Evolutionary conservation across 2,797 vertebrate genomes (phyloP).

Genomic region (Iguana delicatissima): DNA sequence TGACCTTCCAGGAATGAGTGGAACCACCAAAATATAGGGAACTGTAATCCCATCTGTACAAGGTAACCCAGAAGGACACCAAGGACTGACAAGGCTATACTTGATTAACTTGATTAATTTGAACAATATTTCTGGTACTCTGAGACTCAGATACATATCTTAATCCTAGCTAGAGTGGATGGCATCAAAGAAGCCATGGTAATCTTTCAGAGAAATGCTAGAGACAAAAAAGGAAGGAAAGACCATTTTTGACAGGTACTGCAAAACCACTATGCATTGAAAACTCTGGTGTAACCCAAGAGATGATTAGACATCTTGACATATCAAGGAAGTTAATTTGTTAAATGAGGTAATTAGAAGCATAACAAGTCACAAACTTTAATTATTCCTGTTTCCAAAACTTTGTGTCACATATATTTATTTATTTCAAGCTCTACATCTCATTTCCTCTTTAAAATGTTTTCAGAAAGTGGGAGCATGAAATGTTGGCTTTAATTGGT

Average conservation of each 20-base stretch:
- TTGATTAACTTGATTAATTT: no score
- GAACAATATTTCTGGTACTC: background rate
- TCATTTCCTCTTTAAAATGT: slow-evolving; percentile 6
- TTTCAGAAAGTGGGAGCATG: background rate
- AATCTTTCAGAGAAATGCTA: background rate
- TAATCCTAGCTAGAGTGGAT: no score
- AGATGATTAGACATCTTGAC: background rate
- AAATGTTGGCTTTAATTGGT: slow-evolving; percentile 52
- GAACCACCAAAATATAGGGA: no score
- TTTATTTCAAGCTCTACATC: background rate
- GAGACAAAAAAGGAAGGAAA: no score
- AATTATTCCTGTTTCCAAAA: background rate
- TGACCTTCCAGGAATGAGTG: background rate
- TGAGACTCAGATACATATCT: background rate
- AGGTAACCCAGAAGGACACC: background rate
- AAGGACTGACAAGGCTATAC: no score
- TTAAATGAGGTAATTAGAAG: slow-evolving; percentile 7
- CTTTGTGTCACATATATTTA: background rate
- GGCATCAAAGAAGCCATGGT: background rate
- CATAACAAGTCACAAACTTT: background rate
- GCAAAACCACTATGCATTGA: background rate
- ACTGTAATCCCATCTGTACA: background rate
- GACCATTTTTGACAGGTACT: background rate
- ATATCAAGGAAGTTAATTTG: background rate
- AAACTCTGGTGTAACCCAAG: background rate